Evolutionary conservation across 2,888 invertebrate species (phyloP), one percentile per base, ranked within the genome.

Genomic region (Drosophila subsilvestris): DNA sequence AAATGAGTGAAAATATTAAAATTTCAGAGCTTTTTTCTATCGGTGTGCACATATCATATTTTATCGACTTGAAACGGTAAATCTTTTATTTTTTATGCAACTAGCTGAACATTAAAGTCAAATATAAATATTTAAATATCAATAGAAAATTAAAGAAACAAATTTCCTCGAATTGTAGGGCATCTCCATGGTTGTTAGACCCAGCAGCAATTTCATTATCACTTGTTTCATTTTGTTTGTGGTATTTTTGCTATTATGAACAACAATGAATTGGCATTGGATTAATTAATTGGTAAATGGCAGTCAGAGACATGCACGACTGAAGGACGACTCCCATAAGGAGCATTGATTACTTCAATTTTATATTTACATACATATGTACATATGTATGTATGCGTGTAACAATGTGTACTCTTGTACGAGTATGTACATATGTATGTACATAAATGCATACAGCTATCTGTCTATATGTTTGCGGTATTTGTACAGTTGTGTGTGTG

Each of bases 251-350:
- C 67, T 67, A 48, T 62, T 63, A 20, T 20, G 20, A 37, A 59
- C 73, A 75, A 69, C 68, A 76, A 76, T 76, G 67, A 79, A 79
- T 79, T 74, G 66, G 65, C 74, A 79, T 79, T 74, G 63, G 55
- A 67, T 66, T 77, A 79, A 82, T 82, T 80, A 80, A 79, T 80
- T 79, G 54, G 57, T 57, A 48, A 67, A 72, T 72, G 63, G 63
- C 68, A 56, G 25, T 12, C 32, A 48, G 32, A 18, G 51, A 3
- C 12, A 44, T 25, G 25, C 18, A 42, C 9, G 3, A 3, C 12
- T 18, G 29, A 47, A 48, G 56, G 48, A 47, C 14, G 3, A 25
- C 25, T 32, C 32, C 25, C 37, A 18, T 18, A 62, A 57, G 58
- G 20, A 62, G 47, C 37, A 56, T 17, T 61, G 47, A 61, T 55